These are phyloP conservation scores for Sinocyclocheilus anshuiensis DNA, from an alignment of 2,113 vertebrate genomes.

Conservation along the genomic window DNA sequence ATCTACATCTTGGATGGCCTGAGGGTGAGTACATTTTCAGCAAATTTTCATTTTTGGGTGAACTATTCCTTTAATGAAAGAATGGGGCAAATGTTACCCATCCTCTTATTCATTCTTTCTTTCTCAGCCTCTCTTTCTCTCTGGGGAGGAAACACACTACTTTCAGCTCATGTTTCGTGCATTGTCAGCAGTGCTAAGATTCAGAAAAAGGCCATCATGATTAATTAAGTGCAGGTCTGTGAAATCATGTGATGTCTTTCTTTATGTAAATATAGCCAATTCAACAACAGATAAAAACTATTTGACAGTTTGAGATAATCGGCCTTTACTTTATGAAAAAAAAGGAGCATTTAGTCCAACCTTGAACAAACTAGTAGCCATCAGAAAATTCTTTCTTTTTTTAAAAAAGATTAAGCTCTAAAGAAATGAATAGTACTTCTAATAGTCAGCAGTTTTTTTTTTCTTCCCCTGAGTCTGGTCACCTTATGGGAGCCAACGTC, in stretches of 20 bases:
- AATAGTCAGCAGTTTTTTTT: neutral
- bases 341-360: neutral
- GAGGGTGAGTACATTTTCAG: too few relatives aligned
- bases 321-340: neutral
- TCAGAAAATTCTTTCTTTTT: too few relatives aligned
- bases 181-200: constrained; percentile 13
- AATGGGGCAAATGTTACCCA: neutral
- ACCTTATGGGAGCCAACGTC: neutral
- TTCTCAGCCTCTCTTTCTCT: neutral
- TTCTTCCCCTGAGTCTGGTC: neutral
- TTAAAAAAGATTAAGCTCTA: neutral
- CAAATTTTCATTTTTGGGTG: too few relatives aligned
- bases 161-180: constrained; percentile 13
- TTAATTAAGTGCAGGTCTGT: constrained; percentile 8
- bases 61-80: too few relatives aligned
- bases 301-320: neutral
- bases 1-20: too few relatives aligned
- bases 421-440: neutral
- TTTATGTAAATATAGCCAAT: neutral
- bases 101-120: neutral
- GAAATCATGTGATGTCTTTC: constrained; percentile 12
- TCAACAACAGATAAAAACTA: neutral
- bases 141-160: neutral
- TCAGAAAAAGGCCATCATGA: constrained; percentile 32
- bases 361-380: neutral